Base-by-base conservation (phyloP, 2,797 vertebrate genomes). In the Uromys caudimaculatus region DNA sequence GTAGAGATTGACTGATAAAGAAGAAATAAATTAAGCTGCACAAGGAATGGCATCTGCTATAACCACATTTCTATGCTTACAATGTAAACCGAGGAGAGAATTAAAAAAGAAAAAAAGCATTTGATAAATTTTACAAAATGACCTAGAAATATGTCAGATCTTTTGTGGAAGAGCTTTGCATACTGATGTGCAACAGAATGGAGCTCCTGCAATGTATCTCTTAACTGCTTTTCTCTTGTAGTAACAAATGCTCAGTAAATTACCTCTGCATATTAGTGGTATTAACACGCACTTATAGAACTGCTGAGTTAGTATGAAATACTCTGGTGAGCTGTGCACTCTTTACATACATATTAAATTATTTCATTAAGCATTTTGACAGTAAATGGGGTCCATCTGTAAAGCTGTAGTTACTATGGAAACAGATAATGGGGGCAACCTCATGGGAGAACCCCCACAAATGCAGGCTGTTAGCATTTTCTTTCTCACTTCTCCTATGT, bases 211-310 rank as follows among this genome's bases (percentile, higher is more conserved):
- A 95, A 96, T 47, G 17, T 95, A 85, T 58, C 62, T 97, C 94
- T 95, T 95, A 96, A 97, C 94, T 97, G 64, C 95, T 95, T 52
- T 58, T 64, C 62, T 96, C 95, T 97, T 92, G 93, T 92, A 93
- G 94, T 94, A 96, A 96, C 93, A 95, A 96, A 97, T 90, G 90
- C 73, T 78, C 29, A 38, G n/a, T 60, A 54, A 78, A 86, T 77
- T 19, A 75, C 27, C 47, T 3, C 35, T 86, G 1, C 13, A 0
- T 10, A 41, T 88, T 78, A 82, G 16, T 44, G 4, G 38, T 79
- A n/a, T 69, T 83, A 92, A 94, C 87, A 90, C 44, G 13, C 38
- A 50, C 47, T 62, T 56, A 19, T 44, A 13, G 21, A 90, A 92
- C 71, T 71, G 10, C 56, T 86, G 54, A 92, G 10, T 54, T 87